Conservation (phyloP, 2,113 vertebrate genomes). For the Formicarius rufipectus region DNA sequence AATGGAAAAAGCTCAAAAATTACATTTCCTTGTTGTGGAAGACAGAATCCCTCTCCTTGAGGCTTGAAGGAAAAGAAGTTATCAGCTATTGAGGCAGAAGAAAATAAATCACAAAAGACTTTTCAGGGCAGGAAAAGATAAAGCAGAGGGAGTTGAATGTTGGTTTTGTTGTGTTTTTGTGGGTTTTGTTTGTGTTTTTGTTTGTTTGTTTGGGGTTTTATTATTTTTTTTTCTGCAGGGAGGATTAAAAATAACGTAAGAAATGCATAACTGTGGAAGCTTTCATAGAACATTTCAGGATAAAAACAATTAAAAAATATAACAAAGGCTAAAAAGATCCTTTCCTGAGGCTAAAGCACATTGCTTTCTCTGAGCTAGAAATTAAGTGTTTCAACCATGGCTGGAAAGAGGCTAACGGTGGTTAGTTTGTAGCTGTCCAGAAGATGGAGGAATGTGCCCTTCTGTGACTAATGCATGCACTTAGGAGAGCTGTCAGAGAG, state of each 20-base stretch:
- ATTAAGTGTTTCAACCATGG: not conserved
- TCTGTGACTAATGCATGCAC: conserved; percentile 4
- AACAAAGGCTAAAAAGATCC: conserved; percentile 15
- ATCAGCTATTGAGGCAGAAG: conserved; percentile 19
- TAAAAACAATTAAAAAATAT: conserved; percentile 13
- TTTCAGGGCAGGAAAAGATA: not conserved
- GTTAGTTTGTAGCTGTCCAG: conserved; percentile 21
- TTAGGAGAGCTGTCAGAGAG: not conserved
- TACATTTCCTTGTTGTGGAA: not conserved
- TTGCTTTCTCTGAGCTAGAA: not conserved
- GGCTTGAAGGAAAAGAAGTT: conserved; percentile 41
- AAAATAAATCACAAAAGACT: conserved; percentile 39
- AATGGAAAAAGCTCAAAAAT: not conserved
- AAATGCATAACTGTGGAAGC: not conserved
- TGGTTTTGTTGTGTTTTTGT: not conserved
- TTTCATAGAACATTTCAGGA: not conserved
- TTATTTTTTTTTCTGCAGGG: not conserved
- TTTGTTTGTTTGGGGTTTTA: not conserved
- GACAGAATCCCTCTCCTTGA: not conserved
- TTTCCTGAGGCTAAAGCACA: conserved; percentile 40
- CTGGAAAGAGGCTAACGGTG: conserved; percentile 17
- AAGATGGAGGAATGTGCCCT: conserved; percentile 14
- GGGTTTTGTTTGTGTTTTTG: not conserved
- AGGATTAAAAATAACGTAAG: not conserved
- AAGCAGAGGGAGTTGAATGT: not conserved